Evolutionary conservation across 2,113 vertebrate genomes (phyloP), one percentile per base, ranked within the genome.

Genomic region (Cyrtonyx montezumae): DNA sequence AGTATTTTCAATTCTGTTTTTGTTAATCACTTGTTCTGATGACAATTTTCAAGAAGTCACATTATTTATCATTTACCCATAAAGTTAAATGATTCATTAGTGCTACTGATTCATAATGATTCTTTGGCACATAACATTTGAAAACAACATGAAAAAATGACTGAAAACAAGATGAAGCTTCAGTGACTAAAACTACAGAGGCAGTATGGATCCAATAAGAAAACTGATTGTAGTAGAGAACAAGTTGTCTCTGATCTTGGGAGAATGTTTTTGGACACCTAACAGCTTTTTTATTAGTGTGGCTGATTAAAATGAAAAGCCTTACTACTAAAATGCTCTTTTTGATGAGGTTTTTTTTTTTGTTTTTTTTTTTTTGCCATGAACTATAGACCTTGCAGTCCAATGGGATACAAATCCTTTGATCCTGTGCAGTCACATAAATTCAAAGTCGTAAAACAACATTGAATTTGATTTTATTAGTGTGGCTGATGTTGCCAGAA

Each of bases 261-360:
- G 92, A 97, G 97, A 98, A 97, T 97, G 97, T 97, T 98, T 97
- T 97, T 97, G 97, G 97, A 98, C 97, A 98, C 97, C 97, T 98
- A 98, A 97, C 97, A 97, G 96, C 96, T 97, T 97, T 98, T 98
- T 98, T 98, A 98, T 98, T 97, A 96, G 97, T 97, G 92, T 71
- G 95, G 97, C 95, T 98, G 97, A 98, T 98, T 98, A 98, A 98
- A 98, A 98, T 98, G 97, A 98, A 98, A 98, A 97, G 96, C 96
- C 94, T 96, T 96, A 96, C 48, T 94, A 97, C 96, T 96, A 97
- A 97, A 98, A 97, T 96, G 98, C 97, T 98, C 97, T 98, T 98
- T 97, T 98, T 98, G 97, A 98, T 98, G 97, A 97, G 97, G 40
- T 12, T 40, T 89, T 37, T 40, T 89, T 97, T 97, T 98, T 98